Conservation (phyloP, 2,797 vertebrate species). For the Eurystomus glaucurus region DNA sequence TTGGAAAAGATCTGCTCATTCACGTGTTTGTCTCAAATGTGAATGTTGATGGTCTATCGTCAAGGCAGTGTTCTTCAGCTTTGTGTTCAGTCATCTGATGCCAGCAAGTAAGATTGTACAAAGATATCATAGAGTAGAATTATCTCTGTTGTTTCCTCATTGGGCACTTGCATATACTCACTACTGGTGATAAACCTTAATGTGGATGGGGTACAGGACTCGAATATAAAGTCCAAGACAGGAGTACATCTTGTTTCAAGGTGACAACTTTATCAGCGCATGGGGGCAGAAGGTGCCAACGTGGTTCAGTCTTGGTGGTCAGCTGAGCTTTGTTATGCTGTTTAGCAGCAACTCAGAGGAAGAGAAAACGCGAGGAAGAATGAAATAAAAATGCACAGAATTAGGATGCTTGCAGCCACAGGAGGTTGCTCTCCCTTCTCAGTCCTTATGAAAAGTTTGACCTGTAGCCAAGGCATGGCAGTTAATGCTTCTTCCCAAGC, state of each 20-base stretch:
- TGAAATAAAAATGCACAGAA: not conserved
- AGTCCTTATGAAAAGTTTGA: not conserved
- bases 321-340: not conserved
- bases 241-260: not conserved
- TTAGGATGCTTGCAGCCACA: not conserved
- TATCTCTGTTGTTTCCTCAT: not conserved
- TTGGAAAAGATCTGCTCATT: not conserved
- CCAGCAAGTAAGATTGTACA: fast-evolving
- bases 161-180: not conserved
- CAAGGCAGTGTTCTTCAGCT: not conserved
- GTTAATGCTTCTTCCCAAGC: not conserved
- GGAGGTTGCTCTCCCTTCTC: not conserved
- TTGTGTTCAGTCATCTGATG: not conserved
- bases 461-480: not conserved
- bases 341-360: not conserved
- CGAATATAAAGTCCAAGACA: not conserved
- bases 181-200: not conserved
- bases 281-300: not conserved
- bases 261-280: not conserved
- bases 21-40: fast-evolving
- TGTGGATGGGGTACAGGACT: not conserved
- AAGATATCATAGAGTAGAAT: not conserved
- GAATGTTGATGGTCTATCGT: not conserved
- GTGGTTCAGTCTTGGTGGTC: not conserved
- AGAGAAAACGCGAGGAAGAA: not conserved